Evolutionary conservation across 37 sponge, comb jelly and placozoan species (phyloP).

Genomic region (Beroe ovata): DNA sequence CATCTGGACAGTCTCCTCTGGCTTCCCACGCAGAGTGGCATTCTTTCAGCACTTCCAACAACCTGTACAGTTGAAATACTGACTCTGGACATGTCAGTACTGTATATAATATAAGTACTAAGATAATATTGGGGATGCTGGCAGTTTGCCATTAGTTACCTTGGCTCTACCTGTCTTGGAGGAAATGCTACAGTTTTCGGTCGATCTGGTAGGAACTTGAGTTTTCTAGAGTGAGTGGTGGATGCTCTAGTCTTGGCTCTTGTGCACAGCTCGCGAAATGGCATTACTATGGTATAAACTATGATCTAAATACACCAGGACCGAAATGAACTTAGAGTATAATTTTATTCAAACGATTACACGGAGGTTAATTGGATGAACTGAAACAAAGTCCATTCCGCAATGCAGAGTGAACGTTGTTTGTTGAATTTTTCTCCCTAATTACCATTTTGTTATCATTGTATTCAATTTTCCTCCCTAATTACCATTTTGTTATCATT

Average conservation of each 20-base stretch:
- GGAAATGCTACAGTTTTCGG: background rate
- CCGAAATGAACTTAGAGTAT: too few species aligned
- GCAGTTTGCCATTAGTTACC: background rate
- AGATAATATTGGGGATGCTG: background rate
- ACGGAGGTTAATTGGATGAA: too few species aligned
- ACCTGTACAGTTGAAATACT: background rate
- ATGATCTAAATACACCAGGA: background rate
- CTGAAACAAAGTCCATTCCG: too few species aligned
- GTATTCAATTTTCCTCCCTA: too few species aligned
- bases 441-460: too few species aligned
- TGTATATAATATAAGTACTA: background rate
- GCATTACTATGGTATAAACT: background rate
- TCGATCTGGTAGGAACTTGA: slow-evolving; percentile 27
- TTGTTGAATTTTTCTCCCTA: too few species aligned
- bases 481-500: too few species aligned
- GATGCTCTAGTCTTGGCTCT: slow-evolving; percentile 6
- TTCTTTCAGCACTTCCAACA: slow-evolving; percentile 2
- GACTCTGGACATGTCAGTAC: background rate
- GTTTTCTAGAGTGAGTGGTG: background rate
- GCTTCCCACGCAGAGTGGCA: slow-evolving; percentile 2
- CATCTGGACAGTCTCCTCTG: slow-evolving; percentile 17
- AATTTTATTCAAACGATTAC: too few species aligned
- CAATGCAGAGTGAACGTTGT: too few species aligned
- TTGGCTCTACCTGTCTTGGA: slow-evolving; percentile 9
- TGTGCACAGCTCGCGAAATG: background rate